Base-by-base conservation (phyloP, 2,797 vertebrate species). In the Chaetodon trifasciatus region DNA sequence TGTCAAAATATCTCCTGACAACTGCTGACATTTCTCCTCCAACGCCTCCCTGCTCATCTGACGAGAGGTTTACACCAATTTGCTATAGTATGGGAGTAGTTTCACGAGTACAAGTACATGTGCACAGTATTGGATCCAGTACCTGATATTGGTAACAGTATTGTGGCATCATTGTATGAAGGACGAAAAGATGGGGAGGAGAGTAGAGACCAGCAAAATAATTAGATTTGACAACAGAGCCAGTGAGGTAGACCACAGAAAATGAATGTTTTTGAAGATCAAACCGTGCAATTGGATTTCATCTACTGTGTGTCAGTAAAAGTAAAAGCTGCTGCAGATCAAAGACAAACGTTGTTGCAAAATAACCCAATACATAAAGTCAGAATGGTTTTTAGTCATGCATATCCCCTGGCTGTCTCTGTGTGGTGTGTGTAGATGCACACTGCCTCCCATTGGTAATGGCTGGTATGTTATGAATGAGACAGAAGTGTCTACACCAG, bases 331-430 rank as follows among this genome's bases (percentile, higher is more conserved):
- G 8, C 11, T 52, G 52, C 11, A 64, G 19, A 74, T 76, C 21
- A 79, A 62, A 76, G 13, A 32, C 4, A 3, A 35, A 47, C 13
- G 58, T 32, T 50, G 9, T 47, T 5, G n/a, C 5, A 21, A 64
- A 58, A 56, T 53, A 47, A 35, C 2, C 4, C 28, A 39, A 39
- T 39, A 23, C 0, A 8, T 24, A 7, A 10, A 65, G 21, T 28
- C 42, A 9, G 16, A 42, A 46, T 50, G n/a, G 58, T 24, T 72
- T 79, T 57, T 42, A 62, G n/a, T 61, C 28, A 23, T 21, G 23
- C 23, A 49, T 44, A 23, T 32, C 28, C 35, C 53, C n/a, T 46
- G 11, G 49, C 17, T 64, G 64, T 53, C n/a, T 37, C 16, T 42
- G 5, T 24, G 8, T 11, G 3, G 9, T 24, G 39, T 50, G 23